A percentile compares a stretch with the other conserved stretches of the same genome.
These are phyloP conservation scores for Muscidifurax raptorellus DNA, from an alignment of 1,140 invertebrate genomes.

Conservation along the genomic window DNA sequence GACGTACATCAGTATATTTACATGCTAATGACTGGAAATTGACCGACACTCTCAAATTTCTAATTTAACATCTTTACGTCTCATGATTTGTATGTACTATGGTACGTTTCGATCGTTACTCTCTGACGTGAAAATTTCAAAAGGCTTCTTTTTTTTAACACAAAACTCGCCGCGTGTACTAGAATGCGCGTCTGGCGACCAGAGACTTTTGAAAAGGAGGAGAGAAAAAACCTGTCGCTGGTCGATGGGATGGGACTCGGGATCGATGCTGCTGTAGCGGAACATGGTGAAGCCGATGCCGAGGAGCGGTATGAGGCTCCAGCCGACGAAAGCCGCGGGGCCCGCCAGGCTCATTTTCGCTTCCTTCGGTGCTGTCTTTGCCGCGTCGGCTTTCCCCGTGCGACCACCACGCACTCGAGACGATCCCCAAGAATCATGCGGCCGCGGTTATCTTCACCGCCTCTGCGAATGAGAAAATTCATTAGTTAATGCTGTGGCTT, in stretches of 20 bases:
- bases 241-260: conserved; percentile 86
- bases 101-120: no score
- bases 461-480: background rate
- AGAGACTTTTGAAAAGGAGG: background rate
- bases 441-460: background rate
- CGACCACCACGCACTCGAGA: conserved; percentile 4
- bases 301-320: conserved; percentile 86
- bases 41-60: background rate
- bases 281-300: conserved; percentile 87
- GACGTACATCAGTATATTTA: no score
- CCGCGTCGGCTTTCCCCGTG: conserved; percentile 11
- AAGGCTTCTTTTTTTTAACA: background rate
- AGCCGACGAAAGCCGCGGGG: conserved; percentile 77
- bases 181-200: background rate
- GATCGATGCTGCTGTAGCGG: conserved; percentile 87
- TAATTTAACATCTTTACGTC: background rate
- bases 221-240: conserved; percentile 77
- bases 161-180: background rate
- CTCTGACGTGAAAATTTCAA: no score
- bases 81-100: no score
- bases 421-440: conserved; percentile 16
- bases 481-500: background rate
- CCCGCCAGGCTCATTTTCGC: conserved; percentile 49
- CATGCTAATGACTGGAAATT: background rate
- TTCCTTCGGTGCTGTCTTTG: background rate